A percentile compares a stretch with the other conserved stretches of the same genome.
Evolutionary conservation across 1,140 invertebrate genomes (phyloP).

Genomic region (Aphidius gifuensis): DNA sequence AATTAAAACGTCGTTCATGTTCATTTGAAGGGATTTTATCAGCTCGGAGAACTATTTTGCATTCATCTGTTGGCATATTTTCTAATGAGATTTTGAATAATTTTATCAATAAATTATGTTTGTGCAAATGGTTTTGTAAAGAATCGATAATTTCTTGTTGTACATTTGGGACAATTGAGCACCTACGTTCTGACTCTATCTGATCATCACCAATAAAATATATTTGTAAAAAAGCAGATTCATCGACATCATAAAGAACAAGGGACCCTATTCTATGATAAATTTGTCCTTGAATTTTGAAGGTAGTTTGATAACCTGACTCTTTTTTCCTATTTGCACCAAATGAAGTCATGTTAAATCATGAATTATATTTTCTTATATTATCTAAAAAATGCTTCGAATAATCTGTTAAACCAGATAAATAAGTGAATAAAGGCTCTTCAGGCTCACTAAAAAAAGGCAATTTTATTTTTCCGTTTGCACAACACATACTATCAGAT

Average conservation of each 20-base stretch:
- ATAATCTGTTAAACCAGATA: slow-evolving; percentile 42
- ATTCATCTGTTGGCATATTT: slow-evolving; percentile 40
- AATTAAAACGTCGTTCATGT: slow-evolving; percentile 51
- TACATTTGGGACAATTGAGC: slow-evolving; percentile 33
- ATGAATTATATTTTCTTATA: slow-evolving; percentile 31
- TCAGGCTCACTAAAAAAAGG: slow-evolving; percentile 33
- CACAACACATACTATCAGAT: slow-evolving; percentile 46
- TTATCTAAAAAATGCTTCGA: slow-evolving; percentile 39
- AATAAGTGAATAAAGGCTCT: slow-evolving; percentile 35
- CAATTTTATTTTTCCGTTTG: slow-evolving; percentile 42
- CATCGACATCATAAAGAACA: slow-evolving; percentile 26
- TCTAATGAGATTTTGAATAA: slow-evolving; percentile 46
- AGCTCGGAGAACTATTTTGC: slow-evolving; percentile 39
- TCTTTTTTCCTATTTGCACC: slow-evolving; percentile 22
- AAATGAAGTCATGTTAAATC: slow-evolving; percentile 36
- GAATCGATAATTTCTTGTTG: slow-evolving; percentile 39
- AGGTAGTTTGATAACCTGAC: slow-evolving; percentile 1
- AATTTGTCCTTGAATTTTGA: slow-evolving; percentile 34
- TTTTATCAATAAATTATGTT: slow-evolving; percentile 43
- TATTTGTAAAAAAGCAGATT: slow-evolving; percentile 44
- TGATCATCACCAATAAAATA: slow-evolving; percentile 47
- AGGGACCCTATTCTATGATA: slow-evolving; percentile 39
- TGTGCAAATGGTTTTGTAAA: slow-evolving; percentile 43
- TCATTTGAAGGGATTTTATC: slow-evolving; percentile 44
- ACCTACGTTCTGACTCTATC: slow-evolving; percentile 44